Evolutionary conservation across 2,888 invertebrate species (phyloP), one percentile per base, ranked within the genome.

Genomic region (Orthosia gracilis): DNA sequence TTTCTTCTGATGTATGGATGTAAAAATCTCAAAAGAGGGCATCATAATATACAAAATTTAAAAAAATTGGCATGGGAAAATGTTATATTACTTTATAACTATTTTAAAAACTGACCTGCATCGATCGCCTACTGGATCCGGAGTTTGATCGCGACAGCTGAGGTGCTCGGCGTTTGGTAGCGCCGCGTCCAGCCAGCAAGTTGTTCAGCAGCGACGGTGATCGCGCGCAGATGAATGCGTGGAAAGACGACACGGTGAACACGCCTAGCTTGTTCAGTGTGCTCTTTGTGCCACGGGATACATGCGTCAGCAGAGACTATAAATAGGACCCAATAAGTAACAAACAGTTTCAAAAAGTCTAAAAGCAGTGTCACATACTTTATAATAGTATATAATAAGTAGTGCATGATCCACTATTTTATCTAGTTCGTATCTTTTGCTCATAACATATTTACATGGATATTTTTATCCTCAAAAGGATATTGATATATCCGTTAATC

Each of bases 161-260:
- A n/a, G 99, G 98, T 18, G 99, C 98, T 75, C 99, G 97, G 66
- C 99, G 97, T 93, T 99, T 99, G 78, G 99, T 99, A 76, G 99
- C 99, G 58, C 99, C 99, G 83, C 99, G 97, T 69, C 98, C 99
- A 57, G 99, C 98, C 89, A 99, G 97, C 91, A 99, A 96, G 95
- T 99, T 99, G 97, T 99, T 99, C 85, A 99, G 97, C 89, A 99
- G 96, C 73, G 99, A 99, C 55, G 99, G 99, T 90, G 99, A 99
- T 84, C 99, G 98, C 76, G 99, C 99, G 94, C 99, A 99, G 89
- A 99, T 99, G 94, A 99, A 99, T 86, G 99, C 99, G 95, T 99
- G 99, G 97, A 99, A 99, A 85, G 99, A 99, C 74, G 99, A 99
- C 87, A 99, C 99, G 69, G 99, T 99, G 97, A 99, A 99, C 89